Base-by-base conservation (phyloP, 2,888 invertebrate species). In the Magallana nippona region DNA sequence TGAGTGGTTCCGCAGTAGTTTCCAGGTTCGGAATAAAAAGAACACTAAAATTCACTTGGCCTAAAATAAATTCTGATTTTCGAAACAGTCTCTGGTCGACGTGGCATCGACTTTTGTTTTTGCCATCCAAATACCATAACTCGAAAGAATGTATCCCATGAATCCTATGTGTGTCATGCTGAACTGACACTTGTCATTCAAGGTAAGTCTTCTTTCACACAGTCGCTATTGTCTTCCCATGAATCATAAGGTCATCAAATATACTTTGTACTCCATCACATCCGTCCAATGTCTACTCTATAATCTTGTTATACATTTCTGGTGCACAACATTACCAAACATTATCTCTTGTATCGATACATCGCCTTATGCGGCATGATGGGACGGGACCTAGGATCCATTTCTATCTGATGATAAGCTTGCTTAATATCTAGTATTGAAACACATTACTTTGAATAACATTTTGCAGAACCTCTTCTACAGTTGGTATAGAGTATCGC, bases 221-320 rank as follows among this genome's bases (percentile, higher is more conserved):
- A 90, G 22, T 27, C 71, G 62, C 60, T 10, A 62, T 17, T 71
- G 58, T 83, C 22, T 44, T 27, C 2, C 88, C 88, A 87, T 88
- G 87, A 11, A 89, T 83, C 27, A 89, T 82, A 13, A 88, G 83
- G 63, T 88, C 89, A 81, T 87, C 85, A 32, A 62, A 84, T 32
- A 87, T 85, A 44, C 82, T 84, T 55, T 80, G 10, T 10, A 87
- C 89, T 32, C 88, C 87, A 1, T 84, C 78, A 32, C 85, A 82
- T 77, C 82, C 83, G 22, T 62, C 60, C 44, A 86, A 71, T 3
- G 82, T n/a, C 58, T 87, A 85, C 60, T 83, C 60, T 83, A 11
- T 82, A 13, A 13, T 82, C 82, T 83, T 81, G 83, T 78, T 78
- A 17, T 78, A 78, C 77, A 77, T 77, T 44, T 77, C 22, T 11